phyloP scores from a whole-genome alignment of 2,888 invertebrate species.

The Morpho achilles region DNA sequence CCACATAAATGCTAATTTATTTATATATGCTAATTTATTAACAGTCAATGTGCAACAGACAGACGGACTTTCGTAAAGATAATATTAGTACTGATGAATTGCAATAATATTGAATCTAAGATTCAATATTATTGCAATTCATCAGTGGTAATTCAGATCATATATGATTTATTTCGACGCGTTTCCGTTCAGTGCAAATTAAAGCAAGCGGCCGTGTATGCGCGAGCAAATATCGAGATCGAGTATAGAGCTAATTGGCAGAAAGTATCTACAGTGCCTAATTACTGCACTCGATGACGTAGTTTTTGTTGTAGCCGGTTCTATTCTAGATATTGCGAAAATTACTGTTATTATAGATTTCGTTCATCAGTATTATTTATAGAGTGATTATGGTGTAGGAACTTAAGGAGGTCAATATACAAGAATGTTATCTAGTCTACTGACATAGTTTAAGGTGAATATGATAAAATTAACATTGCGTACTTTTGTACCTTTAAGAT shows the following conservation, averaged over 20 bases:
- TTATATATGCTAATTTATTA: too few species aligned
- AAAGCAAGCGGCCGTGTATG: constrained; percentile 18
- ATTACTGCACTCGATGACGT: constrained; percentile 27
- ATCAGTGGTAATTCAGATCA: constrained; percentile 6
- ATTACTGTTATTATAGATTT: constrained; percentile 15
- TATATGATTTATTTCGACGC: constrained; percentile 13
- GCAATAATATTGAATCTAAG: not conserved
- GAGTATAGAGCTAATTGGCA: constrained; percentile 39
- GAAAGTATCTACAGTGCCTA: constrained; percentile 35
- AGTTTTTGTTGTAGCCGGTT: constrained; percentile 28
- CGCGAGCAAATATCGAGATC: constrained; percentile 33
- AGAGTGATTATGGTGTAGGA: too few species aligned
- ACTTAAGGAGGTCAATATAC: too few species aligned
- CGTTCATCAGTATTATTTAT: not conserved
- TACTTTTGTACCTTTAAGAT: too few species aligned
- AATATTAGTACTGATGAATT: too few species aligned
- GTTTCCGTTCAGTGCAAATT: constrained; percentile 15
- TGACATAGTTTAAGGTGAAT: too few species aligned
- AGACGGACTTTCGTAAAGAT: too few species aligned
- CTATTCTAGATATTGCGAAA: constrained; percentile 27
- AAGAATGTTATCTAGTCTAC: too few species aligned
- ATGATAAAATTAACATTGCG: too few species aligned
- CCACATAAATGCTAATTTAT: too few species aligned
- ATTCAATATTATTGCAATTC: too few species aligned
- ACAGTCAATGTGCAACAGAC: too few species aligned